These are phyloP conservation scores for Typhlichthys eigenmanni DNA, from an alignment of 2,797 vertebrate species.

Conservation along the genomic window DNA sequence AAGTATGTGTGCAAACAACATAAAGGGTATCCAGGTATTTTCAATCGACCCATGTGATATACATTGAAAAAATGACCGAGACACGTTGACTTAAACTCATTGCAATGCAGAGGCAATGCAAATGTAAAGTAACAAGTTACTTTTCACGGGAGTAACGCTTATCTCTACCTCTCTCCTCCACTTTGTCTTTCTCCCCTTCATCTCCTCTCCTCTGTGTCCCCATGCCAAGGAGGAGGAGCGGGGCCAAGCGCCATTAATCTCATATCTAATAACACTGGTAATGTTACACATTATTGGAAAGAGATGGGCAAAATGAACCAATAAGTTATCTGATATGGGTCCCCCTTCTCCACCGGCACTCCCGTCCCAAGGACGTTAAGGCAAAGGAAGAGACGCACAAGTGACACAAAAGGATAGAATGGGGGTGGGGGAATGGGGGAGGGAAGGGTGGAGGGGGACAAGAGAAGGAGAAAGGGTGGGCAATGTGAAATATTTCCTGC, in stretches of 20 bases:
- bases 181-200: slow-evolving; percentile 51
- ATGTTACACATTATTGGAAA: slow-evolving; percentile 79
- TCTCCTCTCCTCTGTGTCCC: slow-evolving; percentile 44
- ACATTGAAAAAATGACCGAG: too few relatives aligned
- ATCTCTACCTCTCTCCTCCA: slow-evolving; percentile 12
- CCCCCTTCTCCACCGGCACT: slow-evolving; percentile 56
- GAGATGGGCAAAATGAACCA: slow-evolving; percentile 75
- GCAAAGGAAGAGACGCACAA: slow-evolving; percentile 55
- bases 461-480: slow-evolving; percentile 64
- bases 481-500: slow-evolving; percentile 79
- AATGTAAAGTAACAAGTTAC: neutral
- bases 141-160: slow-evolving; percentile 1
- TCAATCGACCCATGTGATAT: too few relatives aligned
- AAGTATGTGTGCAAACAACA: too few relatives aligned
- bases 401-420: slow-evolving; percentile 42
- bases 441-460: slow-evolving; percentile 26
- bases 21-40: too few relatives aligned
- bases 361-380: slow-evolving; percentile 73
- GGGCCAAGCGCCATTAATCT: slow-evolving; percentile 76
- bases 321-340: slow-evolving; percentile 77
- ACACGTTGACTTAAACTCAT: too few relatives aligned
- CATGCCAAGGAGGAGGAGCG: slow-evolving; percentile 55
- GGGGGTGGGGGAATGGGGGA: slow-evolving; percentile 11
- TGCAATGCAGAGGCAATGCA: too few relatives aligned
- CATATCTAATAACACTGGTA: slow-evolving; percentile 77